Percentiles rank a stretch among this genome's conserved stretches.
Evolutionary conservation across 2,888 invertebrate species (phyloP).

Genomic region (Diaphora mendica): DNA sequence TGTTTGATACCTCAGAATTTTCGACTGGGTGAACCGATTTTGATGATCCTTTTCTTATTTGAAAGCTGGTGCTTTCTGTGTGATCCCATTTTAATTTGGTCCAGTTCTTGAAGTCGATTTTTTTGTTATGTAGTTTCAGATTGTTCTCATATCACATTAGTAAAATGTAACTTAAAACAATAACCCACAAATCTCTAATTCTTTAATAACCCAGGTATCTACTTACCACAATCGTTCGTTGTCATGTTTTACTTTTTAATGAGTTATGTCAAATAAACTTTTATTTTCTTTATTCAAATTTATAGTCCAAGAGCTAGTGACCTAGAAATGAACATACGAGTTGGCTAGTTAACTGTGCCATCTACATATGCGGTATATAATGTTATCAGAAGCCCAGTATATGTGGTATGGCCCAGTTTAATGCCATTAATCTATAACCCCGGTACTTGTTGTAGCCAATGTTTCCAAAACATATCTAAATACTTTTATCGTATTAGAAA

Average conservation of each 20-base stretch:
- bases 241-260: not conserved
- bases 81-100: too few relatives aligned
- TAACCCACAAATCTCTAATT: not conserved
- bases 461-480: not conserved
- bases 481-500: slow-evolving; percentile 1
- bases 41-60: too few relatives aligned
- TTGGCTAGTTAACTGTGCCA: not conserved
- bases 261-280: not conserved
- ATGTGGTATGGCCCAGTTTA: not conserved
- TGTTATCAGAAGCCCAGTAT: not conserved
- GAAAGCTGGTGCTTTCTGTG: too few relatives aligned
- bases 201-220: not conserved
- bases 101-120: too few relatives aligned
- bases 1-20: too few relatives aligned
- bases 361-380: not conserved
- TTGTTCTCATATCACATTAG: not conserved
- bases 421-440: not conserved
- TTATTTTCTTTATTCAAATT: not conserved
- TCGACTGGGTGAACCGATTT: too few relatives aligned
- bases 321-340: not conserved
- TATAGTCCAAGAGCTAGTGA: not conserved
- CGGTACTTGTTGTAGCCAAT: not conserved
- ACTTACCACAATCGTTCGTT: not conserved
- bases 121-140: too few relatives aligned
- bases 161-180: not conserved